Evolutionary conservation across 2,113 vertebrate species (phyloP), one percentile per base, ranked within the genome.

Genomic region (Dendropsophus ebraccatus): DNA sequence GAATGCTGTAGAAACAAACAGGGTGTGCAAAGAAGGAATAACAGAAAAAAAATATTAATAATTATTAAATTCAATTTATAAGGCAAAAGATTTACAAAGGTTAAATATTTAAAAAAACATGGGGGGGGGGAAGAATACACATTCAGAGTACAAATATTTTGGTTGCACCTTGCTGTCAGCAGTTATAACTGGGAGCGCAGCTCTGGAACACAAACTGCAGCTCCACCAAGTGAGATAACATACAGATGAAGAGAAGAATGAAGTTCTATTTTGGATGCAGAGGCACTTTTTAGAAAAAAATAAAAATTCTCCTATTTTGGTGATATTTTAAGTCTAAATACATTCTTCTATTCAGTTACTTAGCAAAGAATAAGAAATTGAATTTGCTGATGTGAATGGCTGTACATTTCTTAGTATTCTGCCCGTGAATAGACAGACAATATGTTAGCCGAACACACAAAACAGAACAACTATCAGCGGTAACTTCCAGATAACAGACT

Each of bases 401-500:
- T 81, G 25, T 32, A 35, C 47, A 28, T 50, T 49, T 62, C 60
- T 83, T 47, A 60, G 37, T 37, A 62, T 25, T 62, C n/a, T 47
- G 35, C 12, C 16, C 37, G 56, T n/a, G 50, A 78, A 47, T 54
- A 78, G 52, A n/a, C 32, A 67, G 84, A 86, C 80, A 86, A 79
- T 65, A 69, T 67, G 2, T 67, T 32, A 83, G 9, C 28, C 17
- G 4, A 69, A 16, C 52, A 45, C 50, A 73, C 65, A 86, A 58
- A 70, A 28, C 76, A 81, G 58, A 79, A 52, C 75, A 54, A 56
- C 74, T 41, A 86, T 81, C 76, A 58, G 65, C 84, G 25, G 30
- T 54, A 49, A 80, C 23, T 73, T 60, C 5, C 56, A 80, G 84
- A 80, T 86, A 86, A 86, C 76, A 35, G 52, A 35, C 50, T 67